Evolutionary conservation across 2,113 vertebrate species (phyloP).

Genomic region (Callorhinus ursinus): DNA sequence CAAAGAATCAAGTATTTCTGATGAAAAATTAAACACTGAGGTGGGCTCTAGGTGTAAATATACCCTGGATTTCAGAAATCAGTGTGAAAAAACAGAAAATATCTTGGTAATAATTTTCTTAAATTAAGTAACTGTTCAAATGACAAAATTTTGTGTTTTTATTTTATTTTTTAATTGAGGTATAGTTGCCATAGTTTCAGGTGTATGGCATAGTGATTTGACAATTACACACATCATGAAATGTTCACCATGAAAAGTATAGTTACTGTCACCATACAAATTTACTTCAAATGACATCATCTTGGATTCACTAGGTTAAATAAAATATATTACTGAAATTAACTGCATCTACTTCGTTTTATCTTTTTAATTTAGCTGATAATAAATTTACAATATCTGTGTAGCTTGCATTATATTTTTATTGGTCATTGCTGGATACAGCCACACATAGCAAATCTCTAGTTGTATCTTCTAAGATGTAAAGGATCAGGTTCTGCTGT

Average conservation of each 20-base stretch:
- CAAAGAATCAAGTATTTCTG: not conserved
- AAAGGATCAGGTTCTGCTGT: not conserved
- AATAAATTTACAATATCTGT: not conserved
- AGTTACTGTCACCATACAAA: not conserved
- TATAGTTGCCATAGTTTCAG: not conserved
- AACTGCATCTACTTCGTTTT: not conserved
- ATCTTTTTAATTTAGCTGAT: not conserved
- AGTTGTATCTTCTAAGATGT: not conserved
- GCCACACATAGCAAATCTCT: not conserved
- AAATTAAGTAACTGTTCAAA: not conserved
- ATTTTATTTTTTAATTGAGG: not conserved
- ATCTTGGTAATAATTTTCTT: slow-evolving; percentile 1
- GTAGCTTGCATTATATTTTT: not conserved
- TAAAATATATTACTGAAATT: not conserved
- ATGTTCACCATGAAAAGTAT: not conserved
- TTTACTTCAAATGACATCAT: not conserved
- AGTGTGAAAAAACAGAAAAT: not conserved
- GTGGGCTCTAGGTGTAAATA: not conserved
- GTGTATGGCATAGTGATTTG: not conserved
- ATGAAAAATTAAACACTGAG: slow-evolving; percentile 20
- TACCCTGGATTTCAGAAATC: not conserved
- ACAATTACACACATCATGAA: not conserved
- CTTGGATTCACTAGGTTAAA: not conserved
- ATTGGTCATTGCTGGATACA: not conserved
- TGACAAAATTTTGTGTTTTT: not conserved